Evolutionary conservation across 2,797 vertebrate genomes (phyloP), one percentile per base, ranked within the genome.

Genomic region (Ctenosaura bakeri): DNA sequence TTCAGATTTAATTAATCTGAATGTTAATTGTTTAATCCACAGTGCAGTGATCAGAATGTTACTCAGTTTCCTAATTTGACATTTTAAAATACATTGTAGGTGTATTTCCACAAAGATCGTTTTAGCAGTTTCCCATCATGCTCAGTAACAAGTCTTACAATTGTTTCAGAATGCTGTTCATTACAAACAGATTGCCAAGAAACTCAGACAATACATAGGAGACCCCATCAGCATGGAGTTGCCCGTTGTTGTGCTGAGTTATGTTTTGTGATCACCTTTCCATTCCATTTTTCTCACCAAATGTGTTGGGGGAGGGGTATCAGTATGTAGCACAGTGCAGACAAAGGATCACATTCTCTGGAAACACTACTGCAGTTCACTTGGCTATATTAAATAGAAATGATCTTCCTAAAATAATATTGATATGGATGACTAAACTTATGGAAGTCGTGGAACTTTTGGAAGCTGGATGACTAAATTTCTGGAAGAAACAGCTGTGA

Each of bases 1-100:
- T 93, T 87, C 86, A 66, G 84, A 93, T 93, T 95, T 93, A 77
- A 85, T 90, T 86, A 73, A 80, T 82, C 0, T 0, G 90, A 93
- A 77, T 62, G 14, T 56, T 6, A 2, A 0, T 92, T 35, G 38
- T 88, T 90, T 87, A 93, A 50, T 29, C 42, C 24, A 74, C 22
- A 76, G 87, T 32, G 82, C 50, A 66, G n/a, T 6, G 6, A 16
- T 76, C 54, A 52, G 26, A 35, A 77, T 83, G 46, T 59, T 32
- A 32, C 22, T 90, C 0, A 18, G 18, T 83, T 88, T 84, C 52
- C 59, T 59, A 69, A 59, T 50, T 24, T 83, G 54, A 5, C 74
- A 83, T 18, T 83, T 87, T 54, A 62, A 82, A 54, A 7, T 24
- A 81, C 90, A 87, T 1, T 87, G 89, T 79, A 5, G 69, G 29